Evolutionary conservation across 2,797 vertebrate genomes (phyloP), one percentile per base, ranked within the genome.

Genomic region (Hippoglossus hippoglossus): DNA sequence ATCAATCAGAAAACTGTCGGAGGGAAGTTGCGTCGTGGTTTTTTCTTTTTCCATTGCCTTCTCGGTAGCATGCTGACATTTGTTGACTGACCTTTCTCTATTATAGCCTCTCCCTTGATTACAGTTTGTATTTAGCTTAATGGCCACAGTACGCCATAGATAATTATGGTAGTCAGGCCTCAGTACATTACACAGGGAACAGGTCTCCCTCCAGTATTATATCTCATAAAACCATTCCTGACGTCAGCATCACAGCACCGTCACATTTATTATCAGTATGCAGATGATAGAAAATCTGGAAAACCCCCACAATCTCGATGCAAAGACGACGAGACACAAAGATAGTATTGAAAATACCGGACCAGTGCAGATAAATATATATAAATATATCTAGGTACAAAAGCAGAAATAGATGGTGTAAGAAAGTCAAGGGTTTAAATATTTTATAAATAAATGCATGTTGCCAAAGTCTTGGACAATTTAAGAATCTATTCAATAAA

Each of bases 111-210:
- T 44, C 67, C 47, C 18, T 61, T 44, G 21, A 55, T 66, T 63
- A 34, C 65, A 69, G 57, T 71, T 61, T 78, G 18, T 25, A 59
- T 59, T 55, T 46, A 18, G 54, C 34, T 61, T 49, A n/a, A 60
- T 64, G 24, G 62, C 46, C 41, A 82, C 59, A 59, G 51, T 57
- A 7, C 36, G 22, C 61, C 75, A 79, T 26, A 53, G 51, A 36
- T 56, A 64, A 57, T 28, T 68, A 47, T 61, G 69, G 39, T 80
- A 60, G 64, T 80, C 73, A 80, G 69, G 71, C 76, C 56, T 77
- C 57, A 46, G 78, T 77, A 73, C 67, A 53, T 62, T 60, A 63
- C 70, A 74, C 64, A 75, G 39, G 65, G 50, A 67, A 78, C 64
- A 69, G 50, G 62, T 69, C 63, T 83, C 55, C 63, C 52, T 73